Evolutionary conservation across 2,113 vertebrate species (phyloP), one percentile per base, ranked within the genome.

Genomic region (Pitta sordida): DNA sequence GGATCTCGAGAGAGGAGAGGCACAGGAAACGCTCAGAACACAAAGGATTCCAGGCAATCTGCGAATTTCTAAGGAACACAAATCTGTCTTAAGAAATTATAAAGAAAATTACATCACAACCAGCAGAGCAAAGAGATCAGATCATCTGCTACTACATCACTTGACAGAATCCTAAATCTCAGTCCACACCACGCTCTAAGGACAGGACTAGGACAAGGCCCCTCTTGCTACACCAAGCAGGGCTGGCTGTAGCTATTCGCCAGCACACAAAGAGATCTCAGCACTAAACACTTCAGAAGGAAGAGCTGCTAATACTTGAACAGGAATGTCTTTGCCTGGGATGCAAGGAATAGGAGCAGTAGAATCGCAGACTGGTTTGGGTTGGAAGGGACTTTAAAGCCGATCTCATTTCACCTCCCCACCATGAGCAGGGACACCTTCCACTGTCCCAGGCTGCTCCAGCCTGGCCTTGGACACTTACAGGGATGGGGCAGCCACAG

Each of bases 121-220:
- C 36, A 53, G 3, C 17, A 30, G 51, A 64, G n/a, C 59, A 43
- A 60, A 60, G 0, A 60, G n/a, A 68, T 2, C 51, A 51, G n/a
- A 6, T 2, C 9, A 49, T 7, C 53, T 53, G 39, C 46, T 46
- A 23, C 37, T 48, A 32, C 16, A n/a, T 29, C 41, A 24, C 2
- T 1, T 1, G 0, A n/a, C 15, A 26, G 39, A 44, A 71, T 5
- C 23, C 67, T 67, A 34, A 74, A 63, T 15, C 37, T 63, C 67
- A 62, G 34, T 5, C 65, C 23, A 24, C 6, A 24, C 15, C 3
- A 0, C 0, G 0, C 30, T 74, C 37, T 13, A 44, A 75, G 17
- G 48, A 36, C n/a, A 64, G 15, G 4, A 36, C 22, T n/a, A 56
- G 52, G 59, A 19, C 1, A 58, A 68, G 85, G 53, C 19, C 32